Base-by-base conservation (phyloP, 2,888 invertebrate genomes). In the Bruchidius siliquastri region DNA sequence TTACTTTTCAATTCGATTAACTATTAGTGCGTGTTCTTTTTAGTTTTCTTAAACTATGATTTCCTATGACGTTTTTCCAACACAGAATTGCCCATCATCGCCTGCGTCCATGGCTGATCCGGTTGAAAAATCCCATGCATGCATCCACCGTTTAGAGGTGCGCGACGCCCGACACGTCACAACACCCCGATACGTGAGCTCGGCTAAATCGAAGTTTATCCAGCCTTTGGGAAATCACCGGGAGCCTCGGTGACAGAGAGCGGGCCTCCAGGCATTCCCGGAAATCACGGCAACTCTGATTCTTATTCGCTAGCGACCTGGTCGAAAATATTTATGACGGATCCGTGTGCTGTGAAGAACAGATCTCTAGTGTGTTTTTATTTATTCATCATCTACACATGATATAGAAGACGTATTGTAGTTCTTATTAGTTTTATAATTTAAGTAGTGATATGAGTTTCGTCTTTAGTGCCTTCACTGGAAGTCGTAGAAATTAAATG, bases 191-290 rank as follows among this genome's bases (percentile, higher is more conserved):
- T 85, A 83, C 83, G 84, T 85, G 85, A 49, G 49, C 49, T 18
- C 13, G 49, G 85, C 85, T 85, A 85, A 86, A 86, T 86, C 86
- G 86, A 86, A 85, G 83, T 86, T 86, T 86, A 86, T 86, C 82
- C 82, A 83, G 81, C 86, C 86, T 84, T 78, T 84, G 86, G 86
- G 86, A 86, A 86, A 86, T 86, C 86, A 84, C 80, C 75, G 80
- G 73, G 72, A 72, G 75, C 76, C 74, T 72, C 72, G 74, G 6
- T 49, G 49, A 49, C 49, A 49, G 74, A 70, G 74, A 71, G 71
- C 67, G 74, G 72, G 71, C 67, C 75, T 72, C 72, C 67, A 30
- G 74, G 73, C 73, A 71, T 71, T 73, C 72, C 75, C 74, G 74
- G 73, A 72, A 74, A 71, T 76, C 77, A 78, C 80, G 81, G 79